Evolutionary conservation across 2,888 invertebrate genomes (phyloP).

Genomic region (Drosophila ezoana): DNA sequence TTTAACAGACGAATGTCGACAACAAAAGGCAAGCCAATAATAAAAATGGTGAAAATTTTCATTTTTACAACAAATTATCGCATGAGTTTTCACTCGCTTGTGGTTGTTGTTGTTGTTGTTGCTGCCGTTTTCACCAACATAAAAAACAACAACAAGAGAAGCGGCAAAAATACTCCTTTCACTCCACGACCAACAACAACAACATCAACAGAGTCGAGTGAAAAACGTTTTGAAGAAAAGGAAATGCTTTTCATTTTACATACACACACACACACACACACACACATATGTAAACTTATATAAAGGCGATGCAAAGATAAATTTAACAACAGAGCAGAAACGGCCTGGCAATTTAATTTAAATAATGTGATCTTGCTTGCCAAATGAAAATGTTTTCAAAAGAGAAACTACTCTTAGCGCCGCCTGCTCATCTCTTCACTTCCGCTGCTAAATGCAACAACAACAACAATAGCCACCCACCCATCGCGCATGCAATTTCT

Average conservation of each 20-base stretch:
- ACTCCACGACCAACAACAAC: constrained; percentile 59
- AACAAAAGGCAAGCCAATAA: constrained; percentile 63
- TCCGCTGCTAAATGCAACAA: constrained; percentile 66
- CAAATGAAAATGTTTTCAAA: constrained; percentile 79
- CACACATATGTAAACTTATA: not conserved
- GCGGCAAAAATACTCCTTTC: constrained; percentile 69
- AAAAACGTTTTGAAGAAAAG: constrained; percentile 74
- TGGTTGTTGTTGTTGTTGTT: constrained; percentile 36
- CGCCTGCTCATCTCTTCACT: constrained; percentile 54
- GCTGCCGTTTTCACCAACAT: constrained; percentile 69
- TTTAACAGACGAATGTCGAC: constrained; percentile 44
- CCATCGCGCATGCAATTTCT: constrained; percentile 49
- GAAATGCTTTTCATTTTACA: constrained; percentile 76
- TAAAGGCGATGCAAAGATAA: constrained; percentile 63
- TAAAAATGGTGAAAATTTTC: constrained; percentile 79
- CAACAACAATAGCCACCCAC: constrained; percentile 41
- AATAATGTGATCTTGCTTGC: constrained; percentile 81
- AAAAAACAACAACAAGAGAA: constrained; percentile 33
- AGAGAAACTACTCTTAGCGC: constrained; percentile 65
- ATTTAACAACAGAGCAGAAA: constrained; percentile 50
- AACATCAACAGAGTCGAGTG: constrained; percentile 59
- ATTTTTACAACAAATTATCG: constrained; percentile 81
- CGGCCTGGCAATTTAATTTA: constrained; percentile 77
- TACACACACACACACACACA: constrained; percentile 20
- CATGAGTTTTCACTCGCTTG: constrained; percentile 77